A percentile compares a stretch with the other conserved stretches of the same genome.
Evolutionary conservation across 2,113 vertebrate genomes (phyloP).

Genomic region (Tylochromis polylepis): DNA sequence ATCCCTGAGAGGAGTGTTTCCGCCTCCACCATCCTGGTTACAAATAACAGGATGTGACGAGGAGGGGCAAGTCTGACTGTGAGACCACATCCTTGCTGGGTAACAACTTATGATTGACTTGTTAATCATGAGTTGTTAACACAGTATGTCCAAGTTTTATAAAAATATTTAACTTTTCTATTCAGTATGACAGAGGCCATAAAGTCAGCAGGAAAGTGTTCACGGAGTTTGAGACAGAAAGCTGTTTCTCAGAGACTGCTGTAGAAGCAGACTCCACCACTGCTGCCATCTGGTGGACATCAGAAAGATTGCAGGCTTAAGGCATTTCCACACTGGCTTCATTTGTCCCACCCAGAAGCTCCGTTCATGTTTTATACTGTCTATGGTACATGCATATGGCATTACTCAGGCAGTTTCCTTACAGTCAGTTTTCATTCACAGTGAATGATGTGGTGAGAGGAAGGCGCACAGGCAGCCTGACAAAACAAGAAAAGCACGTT

Average conservation of each 20-base stretch:
- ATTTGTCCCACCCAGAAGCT: neutral
- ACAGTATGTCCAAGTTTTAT: neutral
- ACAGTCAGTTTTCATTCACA: neutral
- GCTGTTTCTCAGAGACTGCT: neutral
- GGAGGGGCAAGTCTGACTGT: neutral
- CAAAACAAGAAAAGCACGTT: neutral
- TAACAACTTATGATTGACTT: neutral
- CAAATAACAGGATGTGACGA: neutral
- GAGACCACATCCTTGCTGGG: neutral
- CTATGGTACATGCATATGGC: neutral
- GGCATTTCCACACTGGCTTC: neutral
- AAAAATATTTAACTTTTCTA: neutral
- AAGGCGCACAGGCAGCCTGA: neutral
- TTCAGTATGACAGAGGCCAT: neutral
- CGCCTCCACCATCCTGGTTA: neutral
- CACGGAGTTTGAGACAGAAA: neutral
- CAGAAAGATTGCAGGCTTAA: neutral
- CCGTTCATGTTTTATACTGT: neutral
- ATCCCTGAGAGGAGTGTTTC: neutral
- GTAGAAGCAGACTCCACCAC: neutral
- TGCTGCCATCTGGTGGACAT: neutral
- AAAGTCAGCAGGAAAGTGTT: neutral
- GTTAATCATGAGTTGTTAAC: neutral
- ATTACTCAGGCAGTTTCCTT: neutral
- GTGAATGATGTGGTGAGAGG: neutral